Evolutionary conservation across 2,113 vertebrate genomes (phyloP), one percentile per base, ranked within the genome.

Genomic region (Ophthalmolycus amberensis): DNA sequence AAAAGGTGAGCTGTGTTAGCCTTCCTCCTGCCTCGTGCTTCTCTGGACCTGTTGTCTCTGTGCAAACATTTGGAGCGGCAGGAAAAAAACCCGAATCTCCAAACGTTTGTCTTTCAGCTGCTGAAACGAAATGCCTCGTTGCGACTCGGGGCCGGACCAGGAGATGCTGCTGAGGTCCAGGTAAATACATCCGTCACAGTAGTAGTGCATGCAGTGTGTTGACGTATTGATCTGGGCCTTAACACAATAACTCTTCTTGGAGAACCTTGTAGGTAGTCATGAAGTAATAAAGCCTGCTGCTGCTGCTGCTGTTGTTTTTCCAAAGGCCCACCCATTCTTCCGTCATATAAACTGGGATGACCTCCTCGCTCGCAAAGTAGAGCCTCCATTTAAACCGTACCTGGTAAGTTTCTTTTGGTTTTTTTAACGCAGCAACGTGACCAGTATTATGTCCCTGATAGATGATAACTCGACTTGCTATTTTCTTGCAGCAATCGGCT

Each of bases 261-360:
- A 1, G 32, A 54, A 44, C 34, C 15, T 25, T 44, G 25, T 40
- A 5, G 22, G 22, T 27, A 16, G 1, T 54, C 8, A 18, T 37
- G 14, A 63, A 75, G 14, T 42, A 20, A 16, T 77, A 32, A 73
- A 73, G 25, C 9, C 18, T 32, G 32, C 60, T 37, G 75, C n/a
- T n/a, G n/a, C 9, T 50, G 71, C 73, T 63, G 34, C 64, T 79
- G 7, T 58, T 75, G 7, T 73, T 27, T 37, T 77, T 72, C 81
- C 18, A 87, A 34, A 99, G 98, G 95, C 95, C 87, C 97, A 99
- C 86, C 94, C 96, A 0, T 99, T 99, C 94, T 99, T 99, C 95
- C 96, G 97, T 90, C 96, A 97, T 74, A 97, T 98, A 93, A 98
- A 97, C 90, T 99, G 98, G 98, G 98, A 99, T 48, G 97, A 99